These are phyloP conservation scores for Megastigmus dorsalis DNA, from an alignment of 2,888 invertebrate species.

Conservation along the genomic window DNA sequence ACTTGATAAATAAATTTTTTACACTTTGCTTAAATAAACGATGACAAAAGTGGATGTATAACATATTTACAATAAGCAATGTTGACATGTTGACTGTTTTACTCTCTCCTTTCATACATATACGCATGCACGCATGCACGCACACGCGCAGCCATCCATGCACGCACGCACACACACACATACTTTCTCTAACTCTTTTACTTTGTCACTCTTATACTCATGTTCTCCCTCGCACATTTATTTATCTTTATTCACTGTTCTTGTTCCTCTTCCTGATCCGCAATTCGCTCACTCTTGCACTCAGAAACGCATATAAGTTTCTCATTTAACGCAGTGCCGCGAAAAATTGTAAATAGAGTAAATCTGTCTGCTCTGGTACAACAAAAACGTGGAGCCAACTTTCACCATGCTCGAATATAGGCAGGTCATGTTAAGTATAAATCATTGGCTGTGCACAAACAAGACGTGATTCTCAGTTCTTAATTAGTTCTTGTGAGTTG, in stretches of 20 bases:
- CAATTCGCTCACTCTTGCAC: slow-evolving; percentile 11
- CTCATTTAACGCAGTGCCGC: slow-evolving; percentile 21
- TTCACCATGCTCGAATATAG: slow-evolving; percentile 43
- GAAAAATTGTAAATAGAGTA: slow-evolving; percentile 36
- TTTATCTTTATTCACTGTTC: background rate
- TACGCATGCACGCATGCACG: too few species aligned
- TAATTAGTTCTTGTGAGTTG: slow-evolving; percentile 50
- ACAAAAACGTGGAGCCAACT: slow-evolving; percentile 41
- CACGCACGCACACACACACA: too few species aligned
- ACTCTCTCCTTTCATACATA: slow-evolving; percentile 14
- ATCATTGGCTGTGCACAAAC: slow-evolving; percentile 2
- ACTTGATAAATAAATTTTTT: slow-evolving; percentile 56
- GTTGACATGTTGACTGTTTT: slow-evolving; percentile 54
- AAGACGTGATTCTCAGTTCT: slow-evolving; percentile 1
- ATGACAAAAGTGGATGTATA: slow-evolving; percentile 55
- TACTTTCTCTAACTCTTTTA: slow-evolving; percentile 3
- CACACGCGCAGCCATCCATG: too few species aligned
- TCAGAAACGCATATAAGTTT: slow-evolving; percentile 31
- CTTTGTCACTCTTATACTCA: background rate
- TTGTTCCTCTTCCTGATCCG: background rate
- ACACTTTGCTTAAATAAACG: slow-evolving; percentile 56
- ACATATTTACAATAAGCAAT: slow-evolving; percentile 57
- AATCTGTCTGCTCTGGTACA: slow-evolving; percentile 44
- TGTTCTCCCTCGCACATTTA: background rate
- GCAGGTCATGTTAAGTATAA: slow-evolving; percentile 27